Percentiles rank a stretch among this genome's conserved stretches.
phyloP scores from a whole-genome alignment of 1,140 invertebrate species.

The Steinernema feltiae region DNA sequence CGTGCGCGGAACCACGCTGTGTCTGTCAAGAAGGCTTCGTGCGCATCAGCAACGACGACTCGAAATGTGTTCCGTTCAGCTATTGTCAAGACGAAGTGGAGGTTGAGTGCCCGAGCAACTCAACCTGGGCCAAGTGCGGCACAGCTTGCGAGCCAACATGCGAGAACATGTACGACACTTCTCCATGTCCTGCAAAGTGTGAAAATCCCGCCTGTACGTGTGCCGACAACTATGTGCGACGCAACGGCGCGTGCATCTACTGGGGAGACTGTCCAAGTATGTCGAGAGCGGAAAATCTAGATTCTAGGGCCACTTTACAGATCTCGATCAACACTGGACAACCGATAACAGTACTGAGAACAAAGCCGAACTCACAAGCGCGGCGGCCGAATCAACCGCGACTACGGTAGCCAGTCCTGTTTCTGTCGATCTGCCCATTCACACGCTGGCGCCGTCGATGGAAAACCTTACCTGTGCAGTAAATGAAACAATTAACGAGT shows the following conservation, averaged over 20 bases:
- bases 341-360: neutral
- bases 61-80: neutral
- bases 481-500: conserved; percentile 56
- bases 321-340: conserved; percentile 36
- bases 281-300: neutral
- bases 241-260: conserved; percentile 48
- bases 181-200: conserved; percentile 48
- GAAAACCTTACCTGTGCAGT: conserved; percentile 36
- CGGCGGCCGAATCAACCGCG: neutral
- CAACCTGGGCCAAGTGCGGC: conserved; percentile 57
- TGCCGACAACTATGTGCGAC: conserved; percentile 53
- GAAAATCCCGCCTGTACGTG: conserved; percentile 52
- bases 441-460: conserved; percentile 1
- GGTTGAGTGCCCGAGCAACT: conserved; percentile 39
- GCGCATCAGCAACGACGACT: conserved; percentile 38
- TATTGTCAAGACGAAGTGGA: conserved; percentile 16
- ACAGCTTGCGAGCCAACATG: conserved; percentile 52
- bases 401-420: conserved; percentile 4
- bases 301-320: conserved; percentile 23
- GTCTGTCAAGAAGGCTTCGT: conserved; percentile 54
- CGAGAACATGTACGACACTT: conserved; percentile 53
- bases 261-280: conserved; percentile 51
- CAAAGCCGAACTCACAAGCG: conserved; percentile 7
- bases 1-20: conserved; percentile 48
- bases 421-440: neutral